These are phyloP conservation scores for Poecilobothrus nobilitatus DNA, from an alignment of 2,888 invertebrate genomes.

Conservation along the genomic window DNA sequence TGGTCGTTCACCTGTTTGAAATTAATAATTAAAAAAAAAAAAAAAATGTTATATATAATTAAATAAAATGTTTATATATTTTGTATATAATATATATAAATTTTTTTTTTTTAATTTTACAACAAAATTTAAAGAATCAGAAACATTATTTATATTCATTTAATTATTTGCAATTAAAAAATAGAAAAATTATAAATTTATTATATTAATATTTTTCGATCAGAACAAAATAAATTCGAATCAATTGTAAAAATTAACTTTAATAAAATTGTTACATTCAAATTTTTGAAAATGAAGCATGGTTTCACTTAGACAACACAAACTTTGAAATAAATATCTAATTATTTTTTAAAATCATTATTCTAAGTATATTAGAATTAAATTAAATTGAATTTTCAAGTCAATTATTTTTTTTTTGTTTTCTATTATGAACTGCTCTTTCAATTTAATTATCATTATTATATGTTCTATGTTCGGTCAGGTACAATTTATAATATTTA, in stretches of 20 bases:
- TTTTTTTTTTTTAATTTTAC: constrained; percentile 8
- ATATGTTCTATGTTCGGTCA: too few relatives aligned
- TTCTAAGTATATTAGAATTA: too few relatives aligned
- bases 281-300: too few relatives aligned
- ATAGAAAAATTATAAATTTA: not conserved
- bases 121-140: constrained; percentile 10
- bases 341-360: too few relatives aligned
- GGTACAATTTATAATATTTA: too few relatives aligned
- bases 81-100: constrained; percentile 7
- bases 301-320: too few relatives aligned
- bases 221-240: not conserved
- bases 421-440: too few relatives aligned
- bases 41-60: constrained; percentile 7
- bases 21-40: constrained; percentile 14
- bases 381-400: too few relatives aligned
- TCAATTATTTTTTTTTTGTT: too few relatives aligned
- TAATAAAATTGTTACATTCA: too few relatives aligned
- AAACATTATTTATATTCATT: not conserved
- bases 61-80: constrained; percentile 14
- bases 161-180: not conserved
- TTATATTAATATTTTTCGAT: constrained; percentile 8
- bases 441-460: too few relatives aligned
- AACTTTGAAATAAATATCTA: too few relatives aligned
- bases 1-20: constrained; percentile 58
- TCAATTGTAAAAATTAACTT: not conserved